A percentile compares a stretch with the other conserved stretches of the same genome.
Conservation (phyloP, 2,113 vertebrate genomes). For the Cyrtonyx montezumae region DNA sequence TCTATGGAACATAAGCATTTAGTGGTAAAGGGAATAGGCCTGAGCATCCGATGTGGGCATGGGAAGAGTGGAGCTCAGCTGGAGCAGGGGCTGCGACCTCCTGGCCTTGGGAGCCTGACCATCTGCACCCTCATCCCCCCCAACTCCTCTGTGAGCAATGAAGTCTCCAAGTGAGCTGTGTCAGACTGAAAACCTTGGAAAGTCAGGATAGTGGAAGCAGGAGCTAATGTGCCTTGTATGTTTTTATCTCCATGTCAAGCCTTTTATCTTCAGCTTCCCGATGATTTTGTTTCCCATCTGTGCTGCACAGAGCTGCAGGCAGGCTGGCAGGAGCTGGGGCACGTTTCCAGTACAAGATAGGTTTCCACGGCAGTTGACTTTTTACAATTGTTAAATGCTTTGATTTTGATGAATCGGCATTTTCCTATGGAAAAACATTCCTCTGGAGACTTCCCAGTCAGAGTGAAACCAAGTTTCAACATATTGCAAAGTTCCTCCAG, state of each 20-base stretch:
- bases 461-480: neutral
- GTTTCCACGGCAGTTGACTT: slow-evolving; percentile 20
- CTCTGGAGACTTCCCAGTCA: slow-evolving; percentile 50
- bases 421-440: slow-evolving; percentile 67
- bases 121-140: neutral
- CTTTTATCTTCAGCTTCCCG: neutral
- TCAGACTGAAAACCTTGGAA: neutral
- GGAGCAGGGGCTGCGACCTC: neutral
- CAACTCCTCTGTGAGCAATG: neutral
- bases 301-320: neutral
- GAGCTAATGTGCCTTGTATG: neutral
- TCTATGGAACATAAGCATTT: neutral
- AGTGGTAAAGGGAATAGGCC: neutral
- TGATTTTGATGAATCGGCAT: slow-evolving; percentile 14
- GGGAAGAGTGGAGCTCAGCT: neutral
- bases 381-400: neutral
- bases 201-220: neutral
- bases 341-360: neutral
- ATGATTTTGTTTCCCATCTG: slow-evolving; percentile 20
- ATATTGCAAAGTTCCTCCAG: neutral
- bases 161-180: neutral
- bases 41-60: neutral
- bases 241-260: neutral
- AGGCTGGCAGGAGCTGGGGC: slow-evolving; percentile 13
- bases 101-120: neutral